Evolutionary conservation across 2,113 vertebrate species (phyloP), one percentile per base, ranked within the genome.

Genomic region (Thalassarche chlororhynchos): DNA sequence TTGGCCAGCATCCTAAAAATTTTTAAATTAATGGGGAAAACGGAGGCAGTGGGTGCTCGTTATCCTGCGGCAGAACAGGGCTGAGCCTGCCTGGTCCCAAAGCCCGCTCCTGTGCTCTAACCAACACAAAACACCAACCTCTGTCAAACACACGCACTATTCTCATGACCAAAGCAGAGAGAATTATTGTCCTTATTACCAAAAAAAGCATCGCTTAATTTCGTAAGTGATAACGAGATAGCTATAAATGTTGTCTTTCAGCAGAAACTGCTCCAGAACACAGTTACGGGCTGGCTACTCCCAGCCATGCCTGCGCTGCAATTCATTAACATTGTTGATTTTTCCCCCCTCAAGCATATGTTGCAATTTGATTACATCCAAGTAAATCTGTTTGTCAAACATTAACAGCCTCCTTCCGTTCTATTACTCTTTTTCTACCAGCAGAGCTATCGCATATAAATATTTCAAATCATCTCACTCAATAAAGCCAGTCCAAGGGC

Each of bases 401-500:
- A 70, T 32, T 32, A 78, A 70, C 8, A 55, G 66, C 81, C 81
- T 69, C 76, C 85, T 64, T 52, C 85, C 68, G 23, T 29, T 32
- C 89, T 64, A 55, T 29, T 49, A 38, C 89, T 83, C 75, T 34
- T 68, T 58, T 29, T 36, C 81, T 23, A 34, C 65, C 72, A 14
- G 77, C 51, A 6, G 71, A 49, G 92, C 72, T 21, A 54, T 15
- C 12, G 6, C 49, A 25, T 58, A 70, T 55, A 75, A 83, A 89
- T 84, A 87, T 84, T 87, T 54, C 89, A 69, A 34, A 64, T 55
- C 92, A 46, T 51, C 82, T 60, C 72, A 12, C 85, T 75, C 81
- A 20, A 49, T 79, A 90, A 87, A 83, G 78, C 66, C 65, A 32
- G 58, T 79, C 87, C 91, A 84, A 94, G 89, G 95, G 81, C 95